Base-by-base conservation (phyloP, 2,113 vertebrate genomes). In the Hippocampus mohnikei region DNA sequence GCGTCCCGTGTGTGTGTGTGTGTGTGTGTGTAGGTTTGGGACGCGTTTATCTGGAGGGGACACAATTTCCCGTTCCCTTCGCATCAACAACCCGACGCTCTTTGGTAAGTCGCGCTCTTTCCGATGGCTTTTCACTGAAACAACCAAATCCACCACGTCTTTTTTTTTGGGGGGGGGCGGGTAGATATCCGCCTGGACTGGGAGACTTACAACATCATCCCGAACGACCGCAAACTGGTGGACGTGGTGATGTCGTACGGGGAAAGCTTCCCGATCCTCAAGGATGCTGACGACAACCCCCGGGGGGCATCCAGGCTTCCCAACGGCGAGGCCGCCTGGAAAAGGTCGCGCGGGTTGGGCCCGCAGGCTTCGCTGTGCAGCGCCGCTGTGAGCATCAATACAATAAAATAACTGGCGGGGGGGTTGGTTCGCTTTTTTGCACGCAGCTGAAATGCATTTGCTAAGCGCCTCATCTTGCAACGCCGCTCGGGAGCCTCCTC, bases 141-240 rank as follows among this genome's bases (percentile, higher is more conserved):
- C 59, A 20, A 61, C 11, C 2, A 46, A 46, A 44, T 3, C 12
- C 42, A 3, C 13, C 42, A 11, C 1, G 5, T 37, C 2, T 6
- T 3, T 10, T 66, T 50, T 29, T 52, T 27, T 3, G 3, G 29
- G 4, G 3, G 4, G 29, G 29, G 1, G 27, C 2, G 27, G 29
- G 0, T 81, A 99, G 97, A 96, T 70, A 95, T 99, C 71, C 94
- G 95, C 10, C 66, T 98, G 84, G 94, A 98, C 88, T 97, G 94
- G 95, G 82, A 95, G 81, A 92, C 87, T 2, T 98, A 93, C 20
- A 90, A 91, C 64, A 66, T 88, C 0, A 92, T 95, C 20, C 58
- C 71, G 23, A 84, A 77, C 0, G 91, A 93, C 70, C 76, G 78
- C 29, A 92, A 88, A 66, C 75, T 96, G 72, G 75, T 98, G 79